Base-by-base conservation (phyloP, 2,888 invertebrate species). In the Campaea margaritaria region DNA sequence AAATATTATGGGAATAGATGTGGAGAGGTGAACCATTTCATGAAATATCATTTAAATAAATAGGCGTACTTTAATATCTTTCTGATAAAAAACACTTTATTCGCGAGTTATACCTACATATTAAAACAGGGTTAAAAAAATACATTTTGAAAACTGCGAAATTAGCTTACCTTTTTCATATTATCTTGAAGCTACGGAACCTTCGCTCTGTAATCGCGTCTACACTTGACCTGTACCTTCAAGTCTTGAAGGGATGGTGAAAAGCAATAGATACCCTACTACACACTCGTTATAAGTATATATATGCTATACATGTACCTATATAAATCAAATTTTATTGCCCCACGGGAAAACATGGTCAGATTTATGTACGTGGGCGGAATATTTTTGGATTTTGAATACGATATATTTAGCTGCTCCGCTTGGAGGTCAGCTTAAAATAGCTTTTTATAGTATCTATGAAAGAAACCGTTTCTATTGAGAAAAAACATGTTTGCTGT, bases 241-340 rank as follows among this genome's bases (percentile, higher is more conserved):
- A 16, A 43, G 42, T 34, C 5, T 43, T 13, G 14, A 38, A 52
- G 27, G 41, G 13, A 43, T 42, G 51, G 42, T 10, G 42, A 51
- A 31, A 45, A 45, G 52, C n/a, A 38, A 38, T 53, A 41, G 7
- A 31, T 31, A 44, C 21, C 11, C 12, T 42, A 15, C 42, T 11
- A 34, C 10, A 38, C 36, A 43, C 43, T 43, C 43, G 31, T 3
- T 31, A 31, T 31, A 31, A 31, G 8, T 31, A 31, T 43, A 47
- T 54, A 47, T 47, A 46, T 39, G 14, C 38, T 41, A 41, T 21
- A 56, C 56, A 44, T 57, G 31, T 9, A 21, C 21, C 3, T 21
- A 41, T 43, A 57, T 57, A 50, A 45, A 57, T 57, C 57, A 57
- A 38, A 38, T 57, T 57, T 57, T 57, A 57, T 45, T 50, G 50